Evolutionary conservation across 2,888 invertebrate species (phyloP), one percentile per base, ranked within the genome.

Genomic region (Sthenelais limicola): DNA sequence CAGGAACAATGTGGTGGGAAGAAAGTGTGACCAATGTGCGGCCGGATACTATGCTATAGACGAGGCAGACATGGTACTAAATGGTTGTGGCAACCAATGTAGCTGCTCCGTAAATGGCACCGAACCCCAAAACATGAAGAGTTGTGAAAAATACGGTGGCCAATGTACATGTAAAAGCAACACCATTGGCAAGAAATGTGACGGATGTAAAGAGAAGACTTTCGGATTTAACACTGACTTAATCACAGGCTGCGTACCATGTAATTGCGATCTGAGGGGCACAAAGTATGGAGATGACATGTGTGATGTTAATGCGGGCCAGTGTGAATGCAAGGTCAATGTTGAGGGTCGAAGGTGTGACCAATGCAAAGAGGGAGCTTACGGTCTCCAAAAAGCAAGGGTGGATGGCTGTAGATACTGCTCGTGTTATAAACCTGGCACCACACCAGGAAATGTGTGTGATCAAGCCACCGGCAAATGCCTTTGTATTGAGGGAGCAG

Each of bases 141-240:
- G 30, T 86, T 99, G 98, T 84, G 90, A 89, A 73, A 93, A 96
- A 87, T 35, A 28, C 5, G 77, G 80, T 43, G 87, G 87, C 3
- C 77, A 82, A 76, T 98, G 98, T 89, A 82, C 86, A 5, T 90
- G 90, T 82, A 83, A 85, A 33, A 84, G 84, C 30, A 89, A 88
- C 85, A 97, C 98, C 0, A 97, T 97, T 87, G 98, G 98, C 0
- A 90, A 94, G 48, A 91, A 93, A 28, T 99, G 99, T 87, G 96
- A 99, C 87, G 92, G 95, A 51, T 99, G 98, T 87, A 90, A 95
- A 89, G 98, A 98, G 86, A 98, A 98, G 86, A 97, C 96, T 86
- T 93, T 93, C 84, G 94, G 97, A 84, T 91, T 96, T 28, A 94
- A 95, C 77, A 92, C 93, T 73, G 52, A 66, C n/a, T 24, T 26